phyloP scores from a whole-genome alignment of 37 sponge, comb jelly and placozoan genomes.

The Mnemiopsis leidyi region DNA sequence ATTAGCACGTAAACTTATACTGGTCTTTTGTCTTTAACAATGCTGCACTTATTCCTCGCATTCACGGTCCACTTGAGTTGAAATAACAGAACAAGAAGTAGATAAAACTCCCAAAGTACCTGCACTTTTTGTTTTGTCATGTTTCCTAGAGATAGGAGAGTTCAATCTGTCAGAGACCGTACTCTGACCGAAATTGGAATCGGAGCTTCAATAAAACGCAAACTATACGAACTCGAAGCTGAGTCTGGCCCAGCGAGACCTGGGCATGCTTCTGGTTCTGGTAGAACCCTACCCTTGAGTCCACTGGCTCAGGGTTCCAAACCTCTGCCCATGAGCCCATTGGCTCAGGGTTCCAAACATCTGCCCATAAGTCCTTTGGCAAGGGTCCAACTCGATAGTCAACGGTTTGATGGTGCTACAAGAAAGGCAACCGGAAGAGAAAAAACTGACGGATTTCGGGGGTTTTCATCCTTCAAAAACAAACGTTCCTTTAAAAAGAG shows the following conservation, averaged over 20 bases:
- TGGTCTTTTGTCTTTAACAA: no score
- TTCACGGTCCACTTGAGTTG: background rate
- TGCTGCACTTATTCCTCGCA: background rate
- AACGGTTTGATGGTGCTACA: background rate
- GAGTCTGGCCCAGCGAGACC: background rate
- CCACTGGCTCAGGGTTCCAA: background rate
- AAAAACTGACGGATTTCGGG: background rate
- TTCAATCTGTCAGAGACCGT: background rate
- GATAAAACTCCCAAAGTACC: no score
- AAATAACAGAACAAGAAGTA: background rate
- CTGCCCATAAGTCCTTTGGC: background rate
- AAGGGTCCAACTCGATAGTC: background rate
- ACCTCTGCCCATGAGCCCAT: background rate
- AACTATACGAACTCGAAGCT: background rate
- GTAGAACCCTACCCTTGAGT: background rate
- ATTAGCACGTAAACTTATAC: no score
- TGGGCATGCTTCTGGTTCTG: background rate
- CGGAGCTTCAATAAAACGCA: background rate
- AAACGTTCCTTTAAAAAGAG: background rate
- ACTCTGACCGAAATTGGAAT: background rate
- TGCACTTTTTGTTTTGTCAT: background rate
- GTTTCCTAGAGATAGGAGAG: background rate
- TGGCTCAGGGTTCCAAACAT: background rate
- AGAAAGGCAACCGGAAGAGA: background rate
- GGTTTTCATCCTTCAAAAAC: background rate